These are phyloP conservation scores for Sinopyrophorus schimmeli DNA, from an alignment of 2,888 invertebrate species.

Conservation along the genomic window DNA sequence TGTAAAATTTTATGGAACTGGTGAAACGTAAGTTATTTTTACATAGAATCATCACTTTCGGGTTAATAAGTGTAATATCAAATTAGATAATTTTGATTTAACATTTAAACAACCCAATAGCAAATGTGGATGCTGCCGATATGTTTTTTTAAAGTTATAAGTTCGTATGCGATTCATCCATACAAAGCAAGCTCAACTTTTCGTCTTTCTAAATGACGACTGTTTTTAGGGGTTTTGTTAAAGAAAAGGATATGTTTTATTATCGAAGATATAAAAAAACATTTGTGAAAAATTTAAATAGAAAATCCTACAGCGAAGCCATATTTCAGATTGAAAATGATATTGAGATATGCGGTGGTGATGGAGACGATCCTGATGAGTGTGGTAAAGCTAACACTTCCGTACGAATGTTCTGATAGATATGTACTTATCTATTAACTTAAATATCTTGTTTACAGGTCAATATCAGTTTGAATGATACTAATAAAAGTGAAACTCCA, in stretches of 20 bases:
- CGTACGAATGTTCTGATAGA: no score
- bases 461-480: constrained; percentile 6
- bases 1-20: constrained; percentile 93
- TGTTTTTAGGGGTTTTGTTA: constrained; percentile 67
- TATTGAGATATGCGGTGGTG: constrained; percentile 53
- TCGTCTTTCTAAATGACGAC: neutral
- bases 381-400: neutral
- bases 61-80: constrained; percentile 23
- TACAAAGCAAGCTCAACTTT: constrained; percentile 44
- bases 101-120: constrained; percentile 41
- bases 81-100: constrained; percentile 23
- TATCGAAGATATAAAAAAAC: constrained; percentile 81
- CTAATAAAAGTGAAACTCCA: constrained; percentile 9
- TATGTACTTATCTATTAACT: neutral
- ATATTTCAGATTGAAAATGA: constrained; percentile 85
- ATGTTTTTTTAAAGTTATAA: constrained; percentile 52
- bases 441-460: neutral
- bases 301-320: constrained; percentile 85
- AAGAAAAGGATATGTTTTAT: constrained; percentile 82
- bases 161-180: constrained; percentile 60
- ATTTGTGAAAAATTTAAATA: constrained; percentile 75
- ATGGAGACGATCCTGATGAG: constrained; percentile 42
- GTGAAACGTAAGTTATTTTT: constrained; percentile 77
- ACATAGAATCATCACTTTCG: constrained; percentile 4
- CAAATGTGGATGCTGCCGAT: constrained; percentile 56